A percentile compares a stretch with the other conserved stretches of the same genome.
Evolutionary conservation across 2,888 invertebrate genomes (phyloP).

Genomic region (Apantesis nais): DNA sequence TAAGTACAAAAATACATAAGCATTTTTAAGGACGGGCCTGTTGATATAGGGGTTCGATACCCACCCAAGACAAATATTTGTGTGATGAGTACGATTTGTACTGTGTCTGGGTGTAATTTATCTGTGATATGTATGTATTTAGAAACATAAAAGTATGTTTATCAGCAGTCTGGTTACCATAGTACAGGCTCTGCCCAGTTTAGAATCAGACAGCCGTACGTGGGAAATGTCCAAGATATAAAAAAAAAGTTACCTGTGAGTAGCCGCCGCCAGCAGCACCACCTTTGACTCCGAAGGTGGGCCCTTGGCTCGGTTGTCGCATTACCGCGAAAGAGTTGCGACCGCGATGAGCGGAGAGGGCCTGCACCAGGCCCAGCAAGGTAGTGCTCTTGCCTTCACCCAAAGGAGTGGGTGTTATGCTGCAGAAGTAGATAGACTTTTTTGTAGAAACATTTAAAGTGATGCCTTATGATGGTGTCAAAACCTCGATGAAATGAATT

Average conservation of each 20-base stretch:
- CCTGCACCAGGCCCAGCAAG: slow-evolving; percentile 96
- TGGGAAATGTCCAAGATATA: too few species aligned
- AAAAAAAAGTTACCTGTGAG: slow-evolving; percentile 94
- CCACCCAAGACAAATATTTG: too few species aligned
- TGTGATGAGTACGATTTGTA: too few species aligned
- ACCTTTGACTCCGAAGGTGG: slow-evolving; percentile 99
- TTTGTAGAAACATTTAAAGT: neutral
- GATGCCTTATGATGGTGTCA: too few species aligned
- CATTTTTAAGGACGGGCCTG: too few species aligned
- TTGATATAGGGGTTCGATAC: too few species aligned
- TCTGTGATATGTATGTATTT: too few species aligned
- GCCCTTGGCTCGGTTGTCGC: slow-evolving; percentile 99
- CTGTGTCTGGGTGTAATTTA: too few species aligned
- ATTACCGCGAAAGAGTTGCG: slow-evolving; percentile 97
- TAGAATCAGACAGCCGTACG: too few species aligned
- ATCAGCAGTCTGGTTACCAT: too few species aligned
- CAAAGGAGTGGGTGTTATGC: slow-evolving; percentile 99
- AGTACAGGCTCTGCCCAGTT: too few species aligned
- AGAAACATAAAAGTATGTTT: too few species aligned
- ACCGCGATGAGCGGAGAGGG: slow-evolving; percentile 92
- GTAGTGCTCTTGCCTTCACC: slow-evolving; percentile 99
- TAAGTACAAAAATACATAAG: neutral
- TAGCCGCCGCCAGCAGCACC: slow-evolving; percentile 99
- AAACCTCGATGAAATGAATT: neutral
- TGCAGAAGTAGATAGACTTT: slow-evolving; percentile 58